Percentiles rank a stretch among this genome's conserved stretches.
Conservation (phyloP, 2,888 invertebrate genomes). For the Griposia aprilina region DNA sequence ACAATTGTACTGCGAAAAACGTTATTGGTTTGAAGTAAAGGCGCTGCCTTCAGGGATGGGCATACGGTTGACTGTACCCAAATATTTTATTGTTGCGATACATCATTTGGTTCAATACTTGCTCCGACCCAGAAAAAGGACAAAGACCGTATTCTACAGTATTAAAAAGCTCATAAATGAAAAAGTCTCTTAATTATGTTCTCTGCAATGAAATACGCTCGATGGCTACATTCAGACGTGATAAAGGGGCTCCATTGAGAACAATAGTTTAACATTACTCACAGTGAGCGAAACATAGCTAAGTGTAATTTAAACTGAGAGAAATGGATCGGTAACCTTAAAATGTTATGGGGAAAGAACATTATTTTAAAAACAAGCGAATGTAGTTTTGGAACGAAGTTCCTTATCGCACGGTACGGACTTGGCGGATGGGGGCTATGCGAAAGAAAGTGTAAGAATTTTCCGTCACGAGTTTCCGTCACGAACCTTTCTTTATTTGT, state of each 20-base stretch:
- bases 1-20: background rate
- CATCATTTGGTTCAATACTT: background rate
- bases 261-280: slow-evolving; percentile 48
- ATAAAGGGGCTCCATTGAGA: slow-evolving; percentile 33
- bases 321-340: slow-evolving; percentile 1
- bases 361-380: slow-evolving; percentile 1
- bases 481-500: too few relatives aligned
- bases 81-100: background rate
- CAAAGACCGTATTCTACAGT: background rate
- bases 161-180: background rate
- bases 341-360: slow-evolving; percentile 6
- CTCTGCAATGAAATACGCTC: slow-evolving; percentile 13
- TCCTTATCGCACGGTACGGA: too few relatives aligned
- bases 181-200: slow-evolving; percentile 32
- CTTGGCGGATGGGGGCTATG: too few relatives aligned
- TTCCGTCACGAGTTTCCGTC: too few relatives aligned
- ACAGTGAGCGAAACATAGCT: slow-evolving; percentile 16
- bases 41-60: background rate
- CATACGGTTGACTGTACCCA: background rate
- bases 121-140: background rate
- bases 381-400: background rate
- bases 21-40: background rate
- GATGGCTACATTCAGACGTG: slow-evolving; percentile 27
- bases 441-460: too few relatives aligned
- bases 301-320: slow-evolving; percentile 40